Evolutionary conservation across 2,113 vertebrate genomes (phyloP).

Genomic region (Phainopepla nitens): DNA sequence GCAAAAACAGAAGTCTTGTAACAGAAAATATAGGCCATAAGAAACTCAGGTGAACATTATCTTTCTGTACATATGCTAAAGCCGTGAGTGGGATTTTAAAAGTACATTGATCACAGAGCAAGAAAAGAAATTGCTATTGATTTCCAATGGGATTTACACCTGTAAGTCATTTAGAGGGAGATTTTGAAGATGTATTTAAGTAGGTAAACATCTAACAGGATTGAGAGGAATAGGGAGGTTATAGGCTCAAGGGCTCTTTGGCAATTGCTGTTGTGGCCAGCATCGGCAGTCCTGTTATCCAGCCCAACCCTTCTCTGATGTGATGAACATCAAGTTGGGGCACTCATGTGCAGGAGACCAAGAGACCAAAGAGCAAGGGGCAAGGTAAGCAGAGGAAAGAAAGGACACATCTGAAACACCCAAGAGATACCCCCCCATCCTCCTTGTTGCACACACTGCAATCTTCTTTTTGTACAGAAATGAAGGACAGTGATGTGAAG

Average conservation of each 20-base stretch:
- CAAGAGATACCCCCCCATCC: background rate
- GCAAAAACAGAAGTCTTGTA: background rate
- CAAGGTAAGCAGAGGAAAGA: background rate
- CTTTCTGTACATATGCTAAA: background rate
- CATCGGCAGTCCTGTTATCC: background rate
- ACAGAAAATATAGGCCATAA: background rate
- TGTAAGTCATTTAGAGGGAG: background rate
- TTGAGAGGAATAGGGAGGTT: background rate
- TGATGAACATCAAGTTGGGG: rapidly evolving
- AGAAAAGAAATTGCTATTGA: background rate
- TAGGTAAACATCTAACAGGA: background rate
- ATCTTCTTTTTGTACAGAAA: background rate
- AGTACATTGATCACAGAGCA: background rate
- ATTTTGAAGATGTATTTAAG: slow-evolving; percentile 1
- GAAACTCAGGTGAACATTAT: background rate
- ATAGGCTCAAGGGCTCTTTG: background rate
- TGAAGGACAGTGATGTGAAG: background rate
- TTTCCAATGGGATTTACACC: background rate
- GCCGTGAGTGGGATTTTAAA: background rate
- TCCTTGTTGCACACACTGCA: background rate
- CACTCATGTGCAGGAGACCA: background rate
- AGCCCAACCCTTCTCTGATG: background rate
- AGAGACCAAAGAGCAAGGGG: background rate
- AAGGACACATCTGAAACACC: background rate
- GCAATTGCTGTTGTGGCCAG: background rate